These are phyloP conservation scores for Erpornis zantholeuca DNA, from an alignment of 2,113 vertebrate species.

Conservation along the genomic window DNA sequence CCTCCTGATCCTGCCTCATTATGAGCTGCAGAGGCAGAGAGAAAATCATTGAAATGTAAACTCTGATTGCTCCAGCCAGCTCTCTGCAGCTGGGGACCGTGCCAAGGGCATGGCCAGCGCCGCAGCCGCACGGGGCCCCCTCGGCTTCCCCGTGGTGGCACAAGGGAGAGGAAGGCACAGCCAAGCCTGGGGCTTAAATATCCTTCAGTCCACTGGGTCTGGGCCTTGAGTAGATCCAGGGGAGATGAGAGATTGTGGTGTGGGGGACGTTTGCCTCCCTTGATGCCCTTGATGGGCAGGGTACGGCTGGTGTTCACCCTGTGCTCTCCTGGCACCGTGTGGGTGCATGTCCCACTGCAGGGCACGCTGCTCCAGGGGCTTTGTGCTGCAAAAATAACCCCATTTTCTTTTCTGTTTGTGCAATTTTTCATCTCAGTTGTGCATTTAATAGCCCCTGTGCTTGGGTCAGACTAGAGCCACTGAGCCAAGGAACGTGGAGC, in stretches of 20 bases:
- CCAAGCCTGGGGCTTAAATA: background rate
- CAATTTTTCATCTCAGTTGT: background rate
- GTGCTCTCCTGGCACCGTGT: rapidly evolving
- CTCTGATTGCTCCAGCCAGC: background rate
- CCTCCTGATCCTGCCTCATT: background rate
- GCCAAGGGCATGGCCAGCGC: background rate
- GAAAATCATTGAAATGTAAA: background rate
- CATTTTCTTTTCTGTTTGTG: background rate
- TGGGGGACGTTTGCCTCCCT: background rate
- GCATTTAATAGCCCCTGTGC: background rate
- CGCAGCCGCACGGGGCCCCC: background rate
- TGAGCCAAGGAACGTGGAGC: background rate
- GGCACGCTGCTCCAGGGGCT: background rate
- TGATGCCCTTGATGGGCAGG: rapidly evolving
- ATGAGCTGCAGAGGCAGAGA: background rate
- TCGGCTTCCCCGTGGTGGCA: rapidly evolving
- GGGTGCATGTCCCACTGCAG: rapidly evolving
- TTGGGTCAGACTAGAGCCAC: background rate
- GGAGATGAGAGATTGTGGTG: background rate
- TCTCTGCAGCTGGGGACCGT: background rate
- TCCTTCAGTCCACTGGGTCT: background rate
- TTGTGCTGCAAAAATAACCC: background rate
- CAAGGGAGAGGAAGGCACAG: rapidly evolving
- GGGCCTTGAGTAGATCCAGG: background rate
- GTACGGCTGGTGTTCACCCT: rapidly evolving